phyloP scores from a whole-genome alignment of 2,113 vertebrate species.

The Pyrgilauda ruficollis region DNA sequence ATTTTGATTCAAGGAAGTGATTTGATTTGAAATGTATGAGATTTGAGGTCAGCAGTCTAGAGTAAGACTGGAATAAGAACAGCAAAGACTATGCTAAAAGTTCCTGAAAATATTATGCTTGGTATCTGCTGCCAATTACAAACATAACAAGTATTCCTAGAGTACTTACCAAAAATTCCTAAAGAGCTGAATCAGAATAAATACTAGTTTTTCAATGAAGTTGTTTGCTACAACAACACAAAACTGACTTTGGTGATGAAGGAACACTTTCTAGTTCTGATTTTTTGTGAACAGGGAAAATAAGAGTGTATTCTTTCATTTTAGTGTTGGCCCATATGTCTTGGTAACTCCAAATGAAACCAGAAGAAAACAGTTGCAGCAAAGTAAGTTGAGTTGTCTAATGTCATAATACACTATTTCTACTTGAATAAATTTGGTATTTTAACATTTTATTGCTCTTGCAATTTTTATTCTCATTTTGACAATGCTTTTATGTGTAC shows the following conservation, averaged over 20 bases:
- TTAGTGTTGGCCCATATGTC: constrained; percentile 70
- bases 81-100: not conserved
- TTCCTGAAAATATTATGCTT: not conserved
- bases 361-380: constrained; percentile 66
- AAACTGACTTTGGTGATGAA: not conserved
- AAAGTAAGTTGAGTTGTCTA: constrained; percentile 70
- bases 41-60: not conserved
- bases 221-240: not conserved
- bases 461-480: not conserved
- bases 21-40: not conserved
- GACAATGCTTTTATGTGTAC: not conserved
- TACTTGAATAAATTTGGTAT: not conserved
- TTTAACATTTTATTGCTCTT: not conserved
- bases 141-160: not conserved
- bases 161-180: not conserved
- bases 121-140: not conserved
- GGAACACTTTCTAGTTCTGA: not conserved
- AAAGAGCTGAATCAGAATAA: not conserved
- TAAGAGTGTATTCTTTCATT: constrained; percentile 42
- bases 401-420: not conserved
- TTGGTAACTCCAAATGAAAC: constrained; percentile 75
- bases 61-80: not conserved
- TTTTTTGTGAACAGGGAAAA: not conserved
- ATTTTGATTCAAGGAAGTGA: not conserved
- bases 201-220: not conserved